Evolutionary conservation across 2,113 vertebrate genomes (phyloP).

Genomic region (Zosterops pallidus): DNA sequence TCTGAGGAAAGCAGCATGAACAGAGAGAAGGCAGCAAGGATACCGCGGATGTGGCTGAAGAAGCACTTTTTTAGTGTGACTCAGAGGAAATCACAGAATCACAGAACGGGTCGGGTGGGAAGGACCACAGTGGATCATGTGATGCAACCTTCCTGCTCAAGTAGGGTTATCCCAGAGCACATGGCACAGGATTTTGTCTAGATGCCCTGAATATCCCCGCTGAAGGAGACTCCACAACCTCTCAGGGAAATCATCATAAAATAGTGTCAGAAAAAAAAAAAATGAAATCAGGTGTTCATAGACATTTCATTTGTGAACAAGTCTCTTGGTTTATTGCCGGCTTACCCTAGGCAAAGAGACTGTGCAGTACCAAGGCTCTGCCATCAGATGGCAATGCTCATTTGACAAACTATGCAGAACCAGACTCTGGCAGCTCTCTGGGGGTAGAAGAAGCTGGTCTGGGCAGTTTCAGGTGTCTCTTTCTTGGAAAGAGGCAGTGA

Average conservation of each 20-base stretch:
- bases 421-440: rapidly evolving
- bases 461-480: rapidly evolving
- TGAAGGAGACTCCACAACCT: neutral
- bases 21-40: neutral
- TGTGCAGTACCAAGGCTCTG: neutral
- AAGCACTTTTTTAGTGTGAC: neutral
- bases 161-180: neutral
- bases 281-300: neutral
- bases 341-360: neutral
- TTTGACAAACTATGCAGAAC: neutral
- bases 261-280: neutral
- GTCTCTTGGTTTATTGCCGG: rapidly evolving
- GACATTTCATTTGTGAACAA: neutral
- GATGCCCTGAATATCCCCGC: neutral
- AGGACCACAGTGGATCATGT: too few relatives aligned
- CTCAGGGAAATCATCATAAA: neutral
- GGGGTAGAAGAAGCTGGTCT: rapidly evolving
- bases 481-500: neutral
- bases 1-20: neutral
- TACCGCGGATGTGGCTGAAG: neutral
- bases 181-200: neutral
- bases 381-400: conserved; percentile 41
- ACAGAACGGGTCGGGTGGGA: neutral
- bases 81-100: neutral
- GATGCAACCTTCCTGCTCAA: neutral